Base-by-base conservation (phyloP, 2,113 vertebrate species). In the Equus quagga region DNA sequence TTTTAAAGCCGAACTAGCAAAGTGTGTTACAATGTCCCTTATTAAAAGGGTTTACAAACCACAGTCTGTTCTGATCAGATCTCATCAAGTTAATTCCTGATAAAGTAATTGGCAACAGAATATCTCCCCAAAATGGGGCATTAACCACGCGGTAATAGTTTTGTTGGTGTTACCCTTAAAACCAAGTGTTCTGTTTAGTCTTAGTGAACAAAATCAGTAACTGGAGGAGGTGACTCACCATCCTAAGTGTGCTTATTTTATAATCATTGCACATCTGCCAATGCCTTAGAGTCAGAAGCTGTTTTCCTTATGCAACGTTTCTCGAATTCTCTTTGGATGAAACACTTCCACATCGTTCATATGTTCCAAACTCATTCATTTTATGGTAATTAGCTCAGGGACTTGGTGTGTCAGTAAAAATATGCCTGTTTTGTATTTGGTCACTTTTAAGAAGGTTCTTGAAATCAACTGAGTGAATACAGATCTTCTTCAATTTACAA, bases 301-400 rank as follows among this genome's bases (percentile, higher is more conserved):
- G 11, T 60, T 54, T 94, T 93, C 44, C 62, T 86, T 91, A 56
- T 60, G 94, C 93, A 97, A 91, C 96, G 88, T 75, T 95, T 97
- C 96, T 95, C 97, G 85, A 98, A 97, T 96, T 98, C 80, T 96
- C 96, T 95, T 96, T 97, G 93, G 65, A 87, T 97, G 98, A 95
- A 97, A 93, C n/a, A 67, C 91, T 98, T 96, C 98, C 95, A 96
- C 93, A 94, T 98, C 76, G 98, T 98, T 98, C 83, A 97, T 97
- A 96, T 98, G 81, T 96, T 97, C 92, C 79, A 85, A 90, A 89
- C 81, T 97, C 94, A 96, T 62, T 36, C 92, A 84, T 96, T 98
- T 97, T 98, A 98, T 98, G 96, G 54, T 98, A 98, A 99, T 98
- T 94, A 98, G 97, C 87, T 97, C 70, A 94, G 98, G 95, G 98